These are phyloP conservation scores for Phallusia fumigata DNA, from an alignment of 23 tunicate genomes.

Conservation along the genomic window DNA sequence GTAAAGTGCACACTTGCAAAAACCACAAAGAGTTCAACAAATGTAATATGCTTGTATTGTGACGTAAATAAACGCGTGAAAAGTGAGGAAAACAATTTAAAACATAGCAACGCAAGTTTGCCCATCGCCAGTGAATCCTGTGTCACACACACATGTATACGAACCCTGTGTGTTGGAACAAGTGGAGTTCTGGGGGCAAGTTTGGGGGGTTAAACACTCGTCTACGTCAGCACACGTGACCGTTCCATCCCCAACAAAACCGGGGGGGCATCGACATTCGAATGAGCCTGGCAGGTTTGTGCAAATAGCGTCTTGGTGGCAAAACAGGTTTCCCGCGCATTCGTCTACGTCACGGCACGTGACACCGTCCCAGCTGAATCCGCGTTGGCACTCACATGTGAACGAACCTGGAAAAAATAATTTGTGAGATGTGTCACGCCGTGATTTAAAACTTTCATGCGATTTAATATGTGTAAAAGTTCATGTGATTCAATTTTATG, in stretches of 20 bases:
- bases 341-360: background rate
- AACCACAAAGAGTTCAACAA: too few relatives aligned
- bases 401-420: too few relatives aligned
- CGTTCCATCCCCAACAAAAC: background rate
- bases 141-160: conserved; percentile 2
- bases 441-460: too few relatives aligned
- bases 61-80: background rate
- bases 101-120: conserved; percentile 17
- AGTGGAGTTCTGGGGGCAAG: background rate
- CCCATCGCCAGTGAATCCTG: conserved; percentile 34
- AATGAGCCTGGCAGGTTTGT: background rate
- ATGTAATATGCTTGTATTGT: too few relatives aligned
- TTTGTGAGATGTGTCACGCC: too few relatives aligned
- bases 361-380: too few relatives aligned
- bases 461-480: too few relatives aligned
- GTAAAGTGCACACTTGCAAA: too few relatives aligned
- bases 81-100: background rate
- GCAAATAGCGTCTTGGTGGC: background rate
- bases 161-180: conserved; percentile 12
- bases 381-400: too few relatives aligned
- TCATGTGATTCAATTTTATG: too few relatives aligned
- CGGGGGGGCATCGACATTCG: background rate
- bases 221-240: conserved; percentile 8
- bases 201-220: conserved; percentile 4
- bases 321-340: background rate